Evolutionary conservation across 2,113 vertebrate species (phyloP), one percentile per base, ranked within the genome.

Genomic region (Arizona elegans): DNA sequence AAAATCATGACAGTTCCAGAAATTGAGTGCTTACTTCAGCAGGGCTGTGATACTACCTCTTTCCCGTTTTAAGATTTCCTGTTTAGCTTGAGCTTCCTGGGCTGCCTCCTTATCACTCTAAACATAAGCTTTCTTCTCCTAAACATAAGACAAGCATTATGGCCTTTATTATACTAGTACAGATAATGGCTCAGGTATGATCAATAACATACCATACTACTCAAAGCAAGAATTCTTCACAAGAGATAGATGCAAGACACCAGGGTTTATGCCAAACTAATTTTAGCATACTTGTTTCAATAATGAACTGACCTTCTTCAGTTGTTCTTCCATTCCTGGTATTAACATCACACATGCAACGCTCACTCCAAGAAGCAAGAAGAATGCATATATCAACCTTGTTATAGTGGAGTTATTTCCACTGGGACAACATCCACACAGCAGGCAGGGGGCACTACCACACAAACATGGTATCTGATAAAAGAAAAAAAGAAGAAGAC

Each of bases 331-430:
- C 99, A 99, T 99, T 95, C 99, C 99, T 3, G 99, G 99, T 97
- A 99, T 98, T 92, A 99, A 90, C 99, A 99, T 99, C 85, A 99
- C 97, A 62, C 99, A 99, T 96, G 99, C 98, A 1, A 99, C 93
- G 5, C 96, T 98, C 5, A 99, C 99, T 0, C 99, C 99, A 92
- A 99, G 97, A 6, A 99, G 98, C 86, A 99, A 95, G 95, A 99
- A 99, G 96, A 98, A 98, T 8, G 99, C 99, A 6, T 99, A 99
- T 91, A 99, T 98, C 95, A 99, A 97, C 1, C 99, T 98, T 0
- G 99, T 99, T 88, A 99, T 98, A 0, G 99, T 99, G 87, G 99
- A 99, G 96, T 99, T 99, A 95, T 99, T 99, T 38, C 99, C 99
- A 92, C 98, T 99, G 55, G 99, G 99, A 95, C 99, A 99, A 97